Percentiles rank a stretch among this genome's conserved stretches.
These are phyloP conservation scores for Rotaria socialis DNA, from an alignment of 2,888 invertebrate species.

Conservation along the genomic window DNA sequence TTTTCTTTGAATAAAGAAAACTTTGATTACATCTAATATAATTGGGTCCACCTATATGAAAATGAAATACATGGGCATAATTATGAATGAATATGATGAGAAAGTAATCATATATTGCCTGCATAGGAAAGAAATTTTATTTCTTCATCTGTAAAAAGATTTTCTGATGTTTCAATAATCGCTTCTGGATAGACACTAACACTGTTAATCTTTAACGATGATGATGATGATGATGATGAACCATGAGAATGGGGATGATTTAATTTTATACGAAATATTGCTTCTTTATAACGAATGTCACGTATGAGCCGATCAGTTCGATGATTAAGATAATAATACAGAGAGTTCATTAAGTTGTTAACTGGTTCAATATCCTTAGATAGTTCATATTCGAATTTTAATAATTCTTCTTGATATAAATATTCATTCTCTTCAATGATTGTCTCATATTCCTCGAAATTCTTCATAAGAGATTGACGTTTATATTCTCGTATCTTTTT, in stretches of 20 bases:
- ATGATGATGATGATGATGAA: neutral
- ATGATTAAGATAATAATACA: neutral
- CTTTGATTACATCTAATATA: neutral
- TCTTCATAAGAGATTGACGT: neutral
- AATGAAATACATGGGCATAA: neutral
- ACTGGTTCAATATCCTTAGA: neutral
- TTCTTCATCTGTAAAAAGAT: neutral
- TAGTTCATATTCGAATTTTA: neutral
- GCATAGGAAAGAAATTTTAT: neutral
- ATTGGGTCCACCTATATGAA: neutral
- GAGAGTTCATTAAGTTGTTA: neutral
- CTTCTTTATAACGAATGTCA: neutral
- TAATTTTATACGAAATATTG: neutral
- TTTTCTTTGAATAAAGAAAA: neutral
- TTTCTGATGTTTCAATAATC: neutral
- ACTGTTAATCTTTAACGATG: neutral
- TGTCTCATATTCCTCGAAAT: neutral
- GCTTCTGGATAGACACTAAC: slow-evolving; percentile 11
- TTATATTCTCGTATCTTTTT: neutral
- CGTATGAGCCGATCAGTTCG: neutral
- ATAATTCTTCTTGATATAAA: neutral
- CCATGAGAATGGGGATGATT: neutral
- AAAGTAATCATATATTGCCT: neutral
- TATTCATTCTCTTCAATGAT: neutral
- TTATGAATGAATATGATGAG: neutral